phyloP scores from a whole-genome alignment of 2,113 vertebrate species.

The Picathartes gymnocephalus region DNA sequence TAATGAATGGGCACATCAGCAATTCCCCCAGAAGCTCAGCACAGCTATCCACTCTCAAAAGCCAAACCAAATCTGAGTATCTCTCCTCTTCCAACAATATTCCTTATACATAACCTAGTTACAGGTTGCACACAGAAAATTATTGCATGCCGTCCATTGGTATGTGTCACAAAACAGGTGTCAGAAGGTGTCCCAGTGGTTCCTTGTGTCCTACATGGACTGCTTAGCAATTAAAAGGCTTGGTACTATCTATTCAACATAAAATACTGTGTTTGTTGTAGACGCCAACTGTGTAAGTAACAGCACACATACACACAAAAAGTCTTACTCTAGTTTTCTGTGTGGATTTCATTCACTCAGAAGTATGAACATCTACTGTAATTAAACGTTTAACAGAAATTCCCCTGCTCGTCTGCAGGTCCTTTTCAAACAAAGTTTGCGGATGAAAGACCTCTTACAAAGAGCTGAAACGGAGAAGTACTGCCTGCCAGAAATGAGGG shows the following conservation, averaged over 20 bases:
- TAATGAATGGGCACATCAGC: not conserved
- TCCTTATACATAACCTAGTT: not conserved
- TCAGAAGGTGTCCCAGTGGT: not conserved
- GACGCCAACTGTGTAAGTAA: not conserved
- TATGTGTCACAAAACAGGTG: not conserved
- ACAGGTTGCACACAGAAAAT: not conserved
- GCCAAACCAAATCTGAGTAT: not conserved
- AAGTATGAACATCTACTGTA: not conserved
- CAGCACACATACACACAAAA: not conserved
- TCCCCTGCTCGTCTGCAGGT: not conserved
- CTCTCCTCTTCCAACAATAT: not conserved
- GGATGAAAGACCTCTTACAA: not conserved
- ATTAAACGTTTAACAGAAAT: not conserved
- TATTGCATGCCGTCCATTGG: accelerated
- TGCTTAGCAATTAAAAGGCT: not conserved
- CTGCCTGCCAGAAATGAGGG: not conserved
- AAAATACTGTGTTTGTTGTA: not conserved
- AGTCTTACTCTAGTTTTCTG: not conserved
- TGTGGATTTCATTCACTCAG: not conserved
- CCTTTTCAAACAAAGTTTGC: not conserved
- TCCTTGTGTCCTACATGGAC: not conserved
- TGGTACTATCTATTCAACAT: not conserved
- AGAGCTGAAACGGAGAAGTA: not conserved
- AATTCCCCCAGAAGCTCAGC: not conserved
- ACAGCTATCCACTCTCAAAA: not conserved